Percentiles rank a stretch among this genome's conserved stretches.
These are phyloP conservation scores for Caenorhabditis tropicalis DNA, from an alignment of 1,140 invertebrate genomes.

Conservation along the genomic window DNA sequence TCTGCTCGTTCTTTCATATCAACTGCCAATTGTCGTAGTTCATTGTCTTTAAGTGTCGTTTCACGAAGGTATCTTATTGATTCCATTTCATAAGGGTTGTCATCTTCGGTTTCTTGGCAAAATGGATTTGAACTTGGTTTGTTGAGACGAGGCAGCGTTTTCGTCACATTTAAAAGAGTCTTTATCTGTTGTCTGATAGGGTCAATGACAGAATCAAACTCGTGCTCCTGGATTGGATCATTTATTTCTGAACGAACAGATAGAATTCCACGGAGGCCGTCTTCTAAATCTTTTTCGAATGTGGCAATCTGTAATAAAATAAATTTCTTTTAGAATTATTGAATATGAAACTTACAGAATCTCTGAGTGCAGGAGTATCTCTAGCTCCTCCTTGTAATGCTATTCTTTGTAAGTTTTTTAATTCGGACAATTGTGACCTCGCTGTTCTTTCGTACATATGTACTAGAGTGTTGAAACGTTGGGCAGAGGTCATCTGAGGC, in stretches of 20 bases:
- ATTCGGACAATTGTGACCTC: neutral
- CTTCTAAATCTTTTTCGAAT: conserved; percentile 14
- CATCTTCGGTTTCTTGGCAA: conserved; percentile 3
- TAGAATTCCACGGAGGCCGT: conserved; percentile 53
- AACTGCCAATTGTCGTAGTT: neutral
- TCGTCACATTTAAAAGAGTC: conserved; percentile 26
- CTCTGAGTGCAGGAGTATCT: neutral
- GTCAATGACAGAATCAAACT: conserved; percentile 53
- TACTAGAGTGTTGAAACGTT: neutral
- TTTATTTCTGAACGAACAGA: conserved; percentile 45
- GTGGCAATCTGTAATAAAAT: neutral
- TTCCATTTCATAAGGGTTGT: conserved; percentile 49
- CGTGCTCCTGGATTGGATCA: conserved; percentile 32
- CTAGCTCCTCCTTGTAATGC: neutral
- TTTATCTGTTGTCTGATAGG: conserved; percentile 47
- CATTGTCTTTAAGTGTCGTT: conserved; percentile 13
- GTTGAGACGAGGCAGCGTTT: neutral
- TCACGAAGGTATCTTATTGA: neutral
- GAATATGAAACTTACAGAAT: neutral
- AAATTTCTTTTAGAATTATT: neutral
- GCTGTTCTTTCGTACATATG: neutral
- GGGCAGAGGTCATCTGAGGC: neutral
- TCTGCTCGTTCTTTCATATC: conserved; percentile 58
- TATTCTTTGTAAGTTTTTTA: neutral
- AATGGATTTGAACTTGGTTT: neutral